Evolutionary conservation across 2,113 vertebrate genomes (phyloP).

Genomic region (Brienomyrus brachyistius): DNA sequence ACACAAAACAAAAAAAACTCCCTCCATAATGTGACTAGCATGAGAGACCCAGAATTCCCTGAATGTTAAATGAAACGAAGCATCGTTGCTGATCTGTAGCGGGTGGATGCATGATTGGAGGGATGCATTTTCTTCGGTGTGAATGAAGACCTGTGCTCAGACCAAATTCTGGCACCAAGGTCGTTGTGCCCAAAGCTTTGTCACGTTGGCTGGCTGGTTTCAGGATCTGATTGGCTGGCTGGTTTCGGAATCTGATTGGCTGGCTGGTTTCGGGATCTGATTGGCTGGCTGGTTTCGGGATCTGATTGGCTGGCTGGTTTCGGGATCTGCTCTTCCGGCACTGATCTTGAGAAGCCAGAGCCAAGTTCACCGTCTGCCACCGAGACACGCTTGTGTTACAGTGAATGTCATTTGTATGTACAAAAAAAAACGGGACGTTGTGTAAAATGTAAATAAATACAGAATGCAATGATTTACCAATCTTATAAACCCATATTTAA

Average conservation of each 20-base stretch:
- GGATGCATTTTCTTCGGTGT: not conserved
- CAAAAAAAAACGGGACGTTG: not conserved
- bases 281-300: not conserved
- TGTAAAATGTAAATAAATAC: not conserved
- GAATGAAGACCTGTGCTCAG: not conserved
- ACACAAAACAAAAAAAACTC: not conserved
- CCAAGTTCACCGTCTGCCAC: not conserved
- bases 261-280: not conserved
- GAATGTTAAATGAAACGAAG: slow-evolving; percentile 4
- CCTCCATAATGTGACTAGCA: not conserved
- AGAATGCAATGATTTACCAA: not conserved
- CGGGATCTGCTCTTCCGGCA: not conserved
- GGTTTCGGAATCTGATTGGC: not conserved
- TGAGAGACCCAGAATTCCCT: not conserved
- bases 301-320: not conserved
- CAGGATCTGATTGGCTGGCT: not conserved
- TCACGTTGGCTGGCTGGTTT: not conserved
- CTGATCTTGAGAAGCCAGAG: not conserved
- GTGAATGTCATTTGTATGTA: not conserved
- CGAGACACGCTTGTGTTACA: not conserved
- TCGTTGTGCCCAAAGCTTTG: not conserved
- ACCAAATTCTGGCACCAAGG: not conserved
- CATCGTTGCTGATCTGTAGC: not conserved
- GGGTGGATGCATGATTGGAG: not conserved
- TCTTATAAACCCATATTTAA: not conserved